Base-by-base conservation (phyloP, 2,888 invertebrate genomes). In the Lymantria dispar region DNA sequence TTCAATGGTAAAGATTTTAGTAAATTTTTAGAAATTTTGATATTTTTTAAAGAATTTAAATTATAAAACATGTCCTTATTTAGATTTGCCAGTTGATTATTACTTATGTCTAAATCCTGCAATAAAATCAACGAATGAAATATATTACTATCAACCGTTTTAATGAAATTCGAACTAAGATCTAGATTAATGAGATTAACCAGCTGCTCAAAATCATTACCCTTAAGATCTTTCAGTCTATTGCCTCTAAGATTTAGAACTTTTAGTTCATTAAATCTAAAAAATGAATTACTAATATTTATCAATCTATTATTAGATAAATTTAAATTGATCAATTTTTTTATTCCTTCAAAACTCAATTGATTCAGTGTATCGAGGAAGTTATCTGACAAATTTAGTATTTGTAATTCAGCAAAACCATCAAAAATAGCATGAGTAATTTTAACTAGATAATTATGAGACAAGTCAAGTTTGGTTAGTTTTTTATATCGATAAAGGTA, bases 311-410 rank as follows among this genome's bases (percentile, higher is more conserved):
- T 87, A 41, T 74, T 52, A 1, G 83, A 78, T 3, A 87, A 48
- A 52, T 79, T 71, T n/a, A 87, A 67, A 58, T 66, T 40, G 9
- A 58, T 36, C 12, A 86, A 52, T 29, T 73, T 70, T 50, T 62
- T 74, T 1, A 76, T 52, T 1, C 85, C 85, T 57, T 83, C 83
- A 51, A 86, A 86, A 22, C 78, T 74, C 9, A 70, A 50, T 2
- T 52, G 58, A 46, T 56, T 68, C 39, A 87, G 45, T 0, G 33
- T 36, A 13, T 72, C 62, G 8, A 87, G 73, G 2, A 62, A 67
- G 51, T 87, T 87, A 47, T 80, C 51, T 2, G 85, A 83, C 7
- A 87, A 52, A 60, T 85, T 81, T 54, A 87, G 65, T 33, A 40
- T 62, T 56, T 69, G 61, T 12, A 87, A 57, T 36, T 74, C 52